phyloP scores from a whole-genome alignment of 2,113 vertebrate species.

The Bostrychus sinensis region DNA sequence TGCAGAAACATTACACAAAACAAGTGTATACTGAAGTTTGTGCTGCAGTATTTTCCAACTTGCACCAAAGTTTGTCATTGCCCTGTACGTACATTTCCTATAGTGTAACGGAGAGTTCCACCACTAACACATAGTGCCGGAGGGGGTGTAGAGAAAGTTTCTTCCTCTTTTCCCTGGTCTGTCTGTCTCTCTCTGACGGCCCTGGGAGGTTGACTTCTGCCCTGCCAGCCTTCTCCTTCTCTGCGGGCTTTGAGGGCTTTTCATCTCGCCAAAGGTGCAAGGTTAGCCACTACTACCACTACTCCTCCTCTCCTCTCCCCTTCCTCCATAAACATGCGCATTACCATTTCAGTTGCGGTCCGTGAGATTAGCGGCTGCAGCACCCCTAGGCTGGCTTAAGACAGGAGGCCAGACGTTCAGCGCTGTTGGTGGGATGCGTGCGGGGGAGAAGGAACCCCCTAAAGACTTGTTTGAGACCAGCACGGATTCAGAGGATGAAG shows the following conservation, averaged over 20 bases:
- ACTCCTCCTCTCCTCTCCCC: conserved; percentile 45
- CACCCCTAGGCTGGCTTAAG: conserved; percentile 74
- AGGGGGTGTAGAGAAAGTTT: conserved; percentile 68
- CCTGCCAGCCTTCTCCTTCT: conserved; percentile 70
- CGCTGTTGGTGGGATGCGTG: conserved; percentile 70
- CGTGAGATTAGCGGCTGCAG: conserved; percentile 61
- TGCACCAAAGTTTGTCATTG: conserved; percentile 37
- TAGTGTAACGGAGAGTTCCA: conserved; percentile 57
- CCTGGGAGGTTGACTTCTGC: conserved; percentile 79
- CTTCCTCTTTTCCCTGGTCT: conserved; percentile 43
- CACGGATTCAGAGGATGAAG: conserved; percentile 57
- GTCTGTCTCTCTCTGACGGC: conserved; percentile 37
- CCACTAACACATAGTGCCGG: conserved; percentile 54
- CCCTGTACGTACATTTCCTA: conserved; percentile 44
- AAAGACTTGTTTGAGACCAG: conserved; percentile 65
- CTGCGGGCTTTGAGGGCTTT: conserved; percentile 75
- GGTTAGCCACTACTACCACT: conserved; percentile 70
- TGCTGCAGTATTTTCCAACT: conserved; percentile 28
- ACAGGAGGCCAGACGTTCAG: conserved; percentile 63
- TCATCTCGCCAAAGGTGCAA: conserved; percentile 76
- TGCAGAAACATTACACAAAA: neutral
- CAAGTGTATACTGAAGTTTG: conserved; percentile 28
- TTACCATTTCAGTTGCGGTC: conserved; percentile 76
- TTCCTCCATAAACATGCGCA: conserved; percentile 49
- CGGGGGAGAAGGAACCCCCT: conserved; percentile 55